These are phyloP conservation scores for Melanocharis versteri DNA, from an alignment of 2,113 vertebrate genomes.

Conservation along the genomic window DNA sequence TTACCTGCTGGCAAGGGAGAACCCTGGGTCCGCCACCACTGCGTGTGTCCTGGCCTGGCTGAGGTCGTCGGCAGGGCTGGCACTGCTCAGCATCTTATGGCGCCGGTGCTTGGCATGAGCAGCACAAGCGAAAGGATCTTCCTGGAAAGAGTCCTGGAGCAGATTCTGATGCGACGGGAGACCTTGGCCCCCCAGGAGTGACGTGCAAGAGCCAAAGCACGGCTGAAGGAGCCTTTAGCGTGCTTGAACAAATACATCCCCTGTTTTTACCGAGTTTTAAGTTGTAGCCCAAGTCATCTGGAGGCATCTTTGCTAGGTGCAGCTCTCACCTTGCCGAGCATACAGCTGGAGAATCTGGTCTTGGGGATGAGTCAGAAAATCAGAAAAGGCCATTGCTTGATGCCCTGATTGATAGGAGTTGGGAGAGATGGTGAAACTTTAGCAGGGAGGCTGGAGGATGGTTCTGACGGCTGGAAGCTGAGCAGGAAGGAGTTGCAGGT, in stretches of 20 bases:
- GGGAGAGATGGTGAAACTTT: neutral
- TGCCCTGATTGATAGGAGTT: neutral
- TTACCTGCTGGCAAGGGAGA: neutral
- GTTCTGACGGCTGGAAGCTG: neutral
- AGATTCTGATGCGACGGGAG: fast-evolving
- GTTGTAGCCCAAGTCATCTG: neutral
- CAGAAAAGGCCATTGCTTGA: neutral
- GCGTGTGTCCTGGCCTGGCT: neutral
- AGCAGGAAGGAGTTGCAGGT: neutral
- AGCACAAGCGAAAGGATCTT: neutral
- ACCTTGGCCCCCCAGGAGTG: fast-evolving
- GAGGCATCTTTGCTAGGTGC: neutral
- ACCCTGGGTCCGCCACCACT: fast-evolving
- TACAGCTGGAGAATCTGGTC: neutral
- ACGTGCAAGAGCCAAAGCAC: neutral
- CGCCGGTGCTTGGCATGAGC: fast-evolving
- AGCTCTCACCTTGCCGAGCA: neutral
- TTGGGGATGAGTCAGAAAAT: neutral
- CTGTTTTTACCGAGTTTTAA: neutral
- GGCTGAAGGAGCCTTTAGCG: neutral
- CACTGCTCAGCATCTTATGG: neutral
- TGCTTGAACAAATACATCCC: fast-evolving
- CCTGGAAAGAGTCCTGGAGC: neutral
- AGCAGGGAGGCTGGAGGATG: neutral
- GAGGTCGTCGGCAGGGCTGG: neutral